A percentile compares a stretch with the other conserved stretches of the same genome.
phyloP scores from a whole-genome alignment of 2,888 invertebrate genomes.

The Arrhopalites spinosus region DNA sequence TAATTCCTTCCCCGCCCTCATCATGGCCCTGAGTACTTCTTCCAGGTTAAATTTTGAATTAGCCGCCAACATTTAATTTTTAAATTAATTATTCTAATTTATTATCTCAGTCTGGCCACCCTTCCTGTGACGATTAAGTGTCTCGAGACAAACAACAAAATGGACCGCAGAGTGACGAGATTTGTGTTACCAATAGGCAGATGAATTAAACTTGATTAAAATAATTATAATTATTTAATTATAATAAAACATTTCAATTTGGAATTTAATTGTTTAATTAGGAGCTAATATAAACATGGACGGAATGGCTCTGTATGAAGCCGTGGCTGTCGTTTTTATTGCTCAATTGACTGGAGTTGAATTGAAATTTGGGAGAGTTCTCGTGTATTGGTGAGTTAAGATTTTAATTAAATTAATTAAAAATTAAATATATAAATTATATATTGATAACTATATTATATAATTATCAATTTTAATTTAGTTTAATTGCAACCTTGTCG shows the following conservation, averaged over 20 bases:
- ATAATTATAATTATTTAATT: no score
- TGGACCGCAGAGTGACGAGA: conserved; percentile 43
- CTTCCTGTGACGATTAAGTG: conserved; percentile 47
- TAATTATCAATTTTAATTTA: neutral
- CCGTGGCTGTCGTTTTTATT: conserved; percentile 48
- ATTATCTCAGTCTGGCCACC: conserved; percentile 41
- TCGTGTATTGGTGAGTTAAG: no score
- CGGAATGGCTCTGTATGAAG: conserved; percentile 46
- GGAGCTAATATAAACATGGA: conserved; percentile 51
- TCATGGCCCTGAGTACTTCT: conserved; percentile 94
- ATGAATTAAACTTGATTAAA: no score
- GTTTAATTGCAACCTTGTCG: conserved; percentile 65
- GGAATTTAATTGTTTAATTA: no score
- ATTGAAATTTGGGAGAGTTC: conserved; percentile 39
- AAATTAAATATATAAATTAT: no score
- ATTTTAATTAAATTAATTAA: no score
- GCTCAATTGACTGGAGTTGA: conserved; percentile 46
- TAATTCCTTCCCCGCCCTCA: conserved; percentile 87
- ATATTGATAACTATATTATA: no score
- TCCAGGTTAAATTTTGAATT: conserved; percentile 66
- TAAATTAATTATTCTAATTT: no score
- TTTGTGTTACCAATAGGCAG: conserved; percentile 50
- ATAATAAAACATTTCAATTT: neutral
- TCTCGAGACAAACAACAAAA: conserved; percentile 44
- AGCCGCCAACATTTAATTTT: no score